phyloP scores from a whole-genome alignment of 2,888 invertebrate species.

The Amphiduros pacificus region DNA sequence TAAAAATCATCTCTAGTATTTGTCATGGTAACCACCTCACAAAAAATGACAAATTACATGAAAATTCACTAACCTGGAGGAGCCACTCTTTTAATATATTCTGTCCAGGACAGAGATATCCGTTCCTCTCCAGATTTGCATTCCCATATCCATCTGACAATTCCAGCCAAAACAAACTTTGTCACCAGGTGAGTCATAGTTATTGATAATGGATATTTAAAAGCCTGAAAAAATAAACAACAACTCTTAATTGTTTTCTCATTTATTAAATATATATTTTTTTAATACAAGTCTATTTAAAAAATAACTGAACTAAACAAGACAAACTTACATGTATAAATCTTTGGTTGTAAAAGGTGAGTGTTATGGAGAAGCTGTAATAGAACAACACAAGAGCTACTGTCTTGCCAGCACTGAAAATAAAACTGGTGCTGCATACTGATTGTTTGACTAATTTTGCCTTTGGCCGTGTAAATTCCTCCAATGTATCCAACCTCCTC shows the following conservation, averaged over 20 bases:
- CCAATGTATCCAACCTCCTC: no score
- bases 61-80: conserved; percentile 50
- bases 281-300: background rate
- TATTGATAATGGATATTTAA: conserved; percentile 85
- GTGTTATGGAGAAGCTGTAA: conserved; percentile 87
- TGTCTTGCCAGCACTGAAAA: conserved; percentile 48
- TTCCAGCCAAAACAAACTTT: conserved; percentile 80
- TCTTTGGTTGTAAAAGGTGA: conserved; percentile 97
- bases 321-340: conserved; percentile 64
- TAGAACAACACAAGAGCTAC: conserved; percentile 74
- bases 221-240: conserved; percentile 68
- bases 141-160: conserved; percentile 67
- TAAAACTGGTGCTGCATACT: conserved; percentile 24
- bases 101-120: conserved; percentile 73
- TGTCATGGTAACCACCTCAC: no score
- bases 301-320: background rate
- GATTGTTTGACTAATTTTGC: conserved; percentile 12
- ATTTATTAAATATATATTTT: background rate
- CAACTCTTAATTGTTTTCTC: background rate
- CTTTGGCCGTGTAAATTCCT: no score
- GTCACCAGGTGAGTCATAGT: conserved; percentile 87
- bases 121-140: conserved; percentile 60
- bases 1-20: no score
- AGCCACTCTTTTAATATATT: conserved; percentile 77
- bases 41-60: background rate